phyloP scores from a whole-genome alignment of 2,888 invertebrate genomes.

The Cheilosia urbana region DNA sequence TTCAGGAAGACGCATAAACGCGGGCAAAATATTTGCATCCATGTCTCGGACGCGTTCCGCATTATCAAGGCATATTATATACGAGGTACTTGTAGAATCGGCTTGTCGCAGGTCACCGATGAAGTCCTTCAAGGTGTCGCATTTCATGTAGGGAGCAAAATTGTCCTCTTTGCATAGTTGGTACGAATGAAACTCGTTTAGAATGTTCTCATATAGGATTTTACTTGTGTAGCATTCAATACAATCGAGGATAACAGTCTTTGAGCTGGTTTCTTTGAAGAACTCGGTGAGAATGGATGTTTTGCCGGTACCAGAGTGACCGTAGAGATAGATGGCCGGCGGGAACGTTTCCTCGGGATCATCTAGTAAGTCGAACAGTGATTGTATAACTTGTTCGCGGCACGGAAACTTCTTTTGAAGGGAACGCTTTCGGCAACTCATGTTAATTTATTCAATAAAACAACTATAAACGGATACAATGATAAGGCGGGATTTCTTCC shows the following conservation, averaged over 20 bases:
- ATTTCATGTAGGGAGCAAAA: conserved; percentile 84
- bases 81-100: conserved; percentile 82
- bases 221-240: conserved; percentile 92
- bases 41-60: conserved; percentile 91
- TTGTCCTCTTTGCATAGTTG: conserved; percentile 82
- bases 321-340: conserved; percentile 90
- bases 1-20: conserved; percentile 90
- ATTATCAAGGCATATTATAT: conserved; percentile 90
- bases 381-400: conserved; percentile 78
- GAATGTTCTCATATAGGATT: conserved; percentile 90
- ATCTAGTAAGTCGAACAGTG: conserved; percentile 79
- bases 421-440: conserved; percentile 40
- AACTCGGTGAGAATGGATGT: conserved; percentile 88
- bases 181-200: conserved; percentile 85
- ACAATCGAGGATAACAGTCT: conserved; percentile 89
- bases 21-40: conserved; percentile 89
- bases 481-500: conserved; percentile 29
- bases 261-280: conserved; percentile 85
- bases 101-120: conserved; percentile 84
- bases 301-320: conserved; percentile 94
- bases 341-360: conserved; percentile 87
- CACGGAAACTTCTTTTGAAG: conserved; percentile 80
- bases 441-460: conserved; percentile 11
- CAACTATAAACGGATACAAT: background rate
- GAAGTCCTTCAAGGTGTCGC: conserved; percentile 89